These are phyloP conservation scores for Zaprionus ornatus DNA, from an alignment of 1,140 invertebrate genomes.

Conservation along the genomic window DNA sequence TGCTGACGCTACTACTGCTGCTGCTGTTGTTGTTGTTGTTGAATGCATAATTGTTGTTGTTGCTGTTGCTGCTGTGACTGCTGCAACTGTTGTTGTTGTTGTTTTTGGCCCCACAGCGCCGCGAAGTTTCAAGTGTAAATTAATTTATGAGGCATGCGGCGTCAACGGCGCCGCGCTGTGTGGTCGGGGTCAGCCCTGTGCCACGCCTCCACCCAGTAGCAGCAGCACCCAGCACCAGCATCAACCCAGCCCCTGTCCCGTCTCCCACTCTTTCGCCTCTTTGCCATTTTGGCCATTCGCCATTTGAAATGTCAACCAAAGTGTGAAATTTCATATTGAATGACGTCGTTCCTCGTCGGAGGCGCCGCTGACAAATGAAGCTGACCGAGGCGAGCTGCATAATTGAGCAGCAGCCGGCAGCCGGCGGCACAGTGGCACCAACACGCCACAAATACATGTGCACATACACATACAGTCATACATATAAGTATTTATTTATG, in stretches of 20 bases:
- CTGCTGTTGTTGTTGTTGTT: conserved; percentile 44
- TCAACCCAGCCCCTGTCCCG: not conserved
- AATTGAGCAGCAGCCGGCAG: conserved; percentile 57
- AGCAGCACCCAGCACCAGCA: too few relatives aligned
- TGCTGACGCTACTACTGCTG: conserved; percentile 29
- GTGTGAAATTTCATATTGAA: conserved; percentile 81
- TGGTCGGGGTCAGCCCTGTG: conserved; percentile 48
- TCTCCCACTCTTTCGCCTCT: not conserved
- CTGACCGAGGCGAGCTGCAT: conserved; percentile 49
- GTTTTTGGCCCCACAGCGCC: conserved; percentile 43
- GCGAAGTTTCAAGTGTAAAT: conserved; percentile 77
- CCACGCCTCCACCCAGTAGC: not conserved
- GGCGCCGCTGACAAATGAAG: conserved; percentile 67
- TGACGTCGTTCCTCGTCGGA: conserved; percentile 28
- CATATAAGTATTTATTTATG: not conserved
- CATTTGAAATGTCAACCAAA: conserved; percentile 71
- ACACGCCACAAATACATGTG: not conserved
- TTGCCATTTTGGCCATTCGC: conserved; percentile 35
- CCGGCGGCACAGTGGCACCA: not conserved
- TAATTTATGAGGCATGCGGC: conserved; percentile 79
- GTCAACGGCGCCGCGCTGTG: conserved; percentile 56
- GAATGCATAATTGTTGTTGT: conserved; percentile 22
- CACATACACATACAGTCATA: not conserved
- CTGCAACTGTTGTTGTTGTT: conserved; percentile 41
- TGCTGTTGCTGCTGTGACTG: conserved; percentile 38